Evolutionary conservation across 2,113 vertebrate genomes (phyloP).

Genomic region (Vulpes lagopus): DNA sequence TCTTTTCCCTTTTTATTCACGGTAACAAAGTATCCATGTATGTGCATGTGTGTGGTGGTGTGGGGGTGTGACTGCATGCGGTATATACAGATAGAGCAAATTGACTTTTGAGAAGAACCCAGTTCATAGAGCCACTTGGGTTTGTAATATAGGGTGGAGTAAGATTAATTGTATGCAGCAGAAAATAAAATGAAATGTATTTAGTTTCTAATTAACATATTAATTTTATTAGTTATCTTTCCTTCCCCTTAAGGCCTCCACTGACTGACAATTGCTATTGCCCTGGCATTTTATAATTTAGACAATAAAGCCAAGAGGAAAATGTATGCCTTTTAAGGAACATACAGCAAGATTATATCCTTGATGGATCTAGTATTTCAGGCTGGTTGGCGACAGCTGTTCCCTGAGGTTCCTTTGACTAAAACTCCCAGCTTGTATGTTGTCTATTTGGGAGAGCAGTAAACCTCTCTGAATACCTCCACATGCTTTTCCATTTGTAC

Average conservation of each 20-base stretch:
- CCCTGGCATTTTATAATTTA: constrained; percentile 23
- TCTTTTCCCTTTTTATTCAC: neutral
- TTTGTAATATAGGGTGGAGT: neutral
- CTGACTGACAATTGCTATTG: neutral
- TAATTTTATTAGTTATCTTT: constrained; percentile 28
- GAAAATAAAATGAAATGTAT: neutral
- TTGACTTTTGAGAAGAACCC: constrained; percentile 28
- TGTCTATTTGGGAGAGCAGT: neutral
- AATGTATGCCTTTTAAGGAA: constrained; percentile 3
- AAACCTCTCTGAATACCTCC: neutral
- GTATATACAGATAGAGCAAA: neutral
- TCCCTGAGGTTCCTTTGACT: neutral
- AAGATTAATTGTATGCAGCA: neutral
- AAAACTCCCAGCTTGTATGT: neutral
- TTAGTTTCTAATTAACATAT: constrained; percentile 23
- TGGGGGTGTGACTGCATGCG: neutral
- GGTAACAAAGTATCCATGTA: neutral
- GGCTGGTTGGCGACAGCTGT: neutral
- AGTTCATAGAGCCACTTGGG: neutral
- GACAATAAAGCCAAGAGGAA: neutral
- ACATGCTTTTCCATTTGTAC: neutral
- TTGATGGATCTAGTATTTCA: neutral
- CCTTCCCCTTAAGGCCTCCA: neutral
- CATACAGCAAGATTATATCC: neutral
- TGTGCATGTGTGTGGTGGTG: neutral